These are phyloP conservation scores for Balearica regulorum DNA, from an alignment of 2,797 vertebrate genomes.

Conservation along the genomic window DNA sequence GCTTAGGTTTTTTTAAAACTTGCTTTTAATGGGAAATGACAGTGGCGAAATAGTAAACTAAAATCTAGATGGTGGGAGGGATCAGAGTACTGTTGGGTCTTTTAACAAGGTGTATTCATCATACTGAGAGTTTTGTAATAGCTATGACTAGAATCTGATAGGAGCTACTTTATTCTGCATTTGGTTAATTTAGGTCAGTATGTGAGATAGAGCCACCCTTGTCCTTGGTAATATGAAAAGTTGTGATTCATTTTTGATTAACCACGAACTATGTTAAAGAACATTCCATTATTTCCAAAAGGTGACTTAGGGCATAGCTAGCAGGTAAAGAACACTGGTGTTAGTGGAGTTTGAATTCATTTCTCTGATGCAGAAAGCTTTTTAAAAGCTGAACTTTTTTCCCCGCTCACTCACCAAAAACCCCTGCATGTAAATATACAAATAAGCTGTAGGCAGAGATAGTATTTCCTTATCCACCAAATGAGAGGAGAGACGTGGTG, in stretches of 20 bases:
- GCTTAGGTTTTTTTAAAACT: neutral
- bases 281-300: neutral
- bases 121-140: neutral
- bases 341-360: neutral
- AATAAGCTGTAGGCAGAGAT: neutral
- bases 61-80: neutral
- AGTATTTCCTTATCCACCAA: neutral
- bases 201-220: neutral
- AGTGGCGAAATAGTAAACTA: neutral
- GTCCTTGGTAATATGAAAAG: neutral
- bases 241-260: neutral
- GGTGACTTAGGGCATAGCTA: neutral
- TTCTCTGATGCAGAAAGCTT: neutral
- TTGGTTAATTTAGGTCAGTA: neutral
- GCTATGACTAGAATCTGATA: neutral
- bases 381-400: neutral
- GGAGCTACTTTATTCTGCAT: neutral
- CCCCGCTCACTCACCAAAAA: neutral
- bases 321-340: neutral
- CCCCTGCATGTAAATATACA: neutral
- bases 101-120: neutral
- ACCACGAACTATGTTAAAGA: conserved; percentile 8
- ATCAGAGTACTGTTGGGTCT: neutral
- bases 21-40: neutral
- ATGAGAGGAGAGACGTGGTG: neutral